Evolutionary conservation across 1,140 invertebrate species (phyloP), one percentile per base, ranked within the genome.

Genomic region (Colletes gigas): DNA sequence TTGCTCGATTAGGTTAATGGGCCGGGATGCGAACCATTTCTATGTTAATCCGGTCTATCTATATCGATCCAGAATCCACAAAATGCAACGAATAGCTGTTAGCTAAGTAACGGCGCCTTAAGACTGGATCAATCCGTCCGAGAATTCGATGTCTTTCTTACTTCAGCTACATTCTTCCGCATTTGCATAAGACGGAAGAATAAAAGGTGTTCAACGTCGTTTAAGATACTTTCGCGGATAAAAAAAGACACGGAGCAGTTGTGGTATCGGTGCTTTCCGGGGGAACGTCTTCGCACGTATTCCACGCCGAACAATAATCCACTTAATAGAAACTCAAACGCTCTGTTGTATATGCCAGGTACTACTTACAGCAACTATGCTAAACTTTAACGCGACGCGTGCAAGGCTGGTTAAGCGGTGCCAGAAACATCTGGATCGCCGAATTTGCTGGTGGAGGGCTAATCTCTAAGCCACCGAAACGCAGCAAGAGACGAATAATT

Each of bases 1-100:
- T 63, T 55, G 57, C 65, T 82, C 63, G 74, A 86, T 80, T 70
- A 80, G 81, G 85, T 86, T 87, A 87, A 83, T 85, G 85, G 84
- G 39, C 69, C 73, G 70, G 65, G 81, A 79, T 63, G 83, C 57
- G 62, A 54, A 39, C 81, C 81, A 87, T 87, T 86, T 80, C 76
- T 83, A 87, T 87, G 85, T 80, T 86, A 87, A 87, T 87, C 74
- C 81, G 5, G 66, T 71, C 66, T 60, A 65, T 82, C 81, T 50
- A 69, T 70, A 81, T 78, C 80, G 71, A 79, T 75, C 68, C 52
- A 30, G 55, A 83, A 80, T 85, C 63, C 68, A 62, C 68, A 41
- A 67, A 85, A 73, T 69, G 69, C 63, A 54, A 44, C 50, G 47
- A 71, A 71, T 60, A 41, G 50, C 50, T 63, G 69, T 44, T 41